Conservation (phyloP, 2,797 vertebrate genomes). For the Melanotaenia trifasciata region DNA sequence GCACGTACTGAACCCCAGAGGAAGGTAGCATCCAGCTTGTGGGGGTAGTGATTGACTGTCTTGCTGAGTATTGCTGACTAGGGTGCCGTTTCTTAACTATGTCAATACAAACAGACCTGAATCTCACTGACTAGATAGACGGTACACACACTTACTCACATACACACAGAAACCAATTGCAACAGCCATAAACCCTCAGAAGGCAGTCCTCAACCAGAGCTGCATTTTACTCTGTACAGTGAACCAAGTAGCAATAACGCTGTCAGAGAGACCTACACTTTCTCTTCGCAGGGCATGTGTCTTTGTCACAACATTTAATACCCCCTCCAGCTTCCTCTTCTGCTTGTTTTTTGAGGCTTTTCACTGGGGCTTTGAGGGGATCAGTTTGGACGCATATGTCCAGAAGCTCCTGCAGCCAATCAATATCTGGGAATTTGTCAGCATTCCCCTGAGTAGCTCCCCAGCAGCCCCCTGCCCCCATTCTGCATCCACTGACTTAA, state of each 20-base stretch:
- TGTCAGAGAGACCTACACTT: slow-evolving; percentile 53
- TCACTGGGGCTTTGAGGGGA: slow-evolving; percentile 54
- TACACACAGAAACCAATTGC: slow-evolving; percentile 12
- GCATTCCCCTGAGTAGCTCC: slow-evolving; percentile 47
- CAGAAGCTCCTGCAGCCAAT: slow-evolving; percentile 69
- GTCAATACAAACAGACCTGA: slow-evolving; percentile 68
- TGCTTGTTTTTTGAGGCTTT: slow-evolving; percentile 37
- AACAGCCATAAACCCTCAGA: slow-evolving; percentile 44
- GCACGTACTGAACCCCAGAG: slow-evolving; percentile 31
- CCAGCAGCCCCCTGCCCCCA: slow-evolving; percentile 12
- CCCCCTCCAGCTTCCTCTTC: slow-evolving; percentile 33
- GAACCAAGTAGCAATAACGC: slow-evolving; percentile 51
- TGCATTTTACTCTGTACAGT: slow-evolving; percentile 57
- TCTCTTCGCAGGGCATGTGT: slow-evolving; percentile 51
- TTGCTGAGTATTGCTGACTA: slow-evolving; percentile 66
- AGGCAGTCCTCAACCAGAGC: slow-evolving; percentile 61
- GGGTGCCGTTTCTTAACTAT: slow-evolving; percentile 59
- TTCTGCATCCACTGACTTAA: slow-evolving; percentile 45
- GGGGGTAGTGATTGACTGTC: slow-evolving; percentile 66
- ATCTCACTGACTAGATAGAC: slow-evolving; percentile 45
- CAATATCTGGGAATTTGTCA: slow-evolving; percentile 74
- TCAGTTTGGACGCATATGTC: slow-evolving; percentile 63
- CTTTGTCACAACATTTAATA: slow-evolving; percentile 66
- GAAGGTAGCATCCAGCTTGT: slow-evolving; percentile 44
- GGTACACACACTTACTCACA: slow-evolving; percentile 17